Evolutionary conservation across 1,140 invertebrate genomes (phyloP), one percentile per base, ranked within the genome.

Genomic region (Panagrolaimus sp.): DNA sequence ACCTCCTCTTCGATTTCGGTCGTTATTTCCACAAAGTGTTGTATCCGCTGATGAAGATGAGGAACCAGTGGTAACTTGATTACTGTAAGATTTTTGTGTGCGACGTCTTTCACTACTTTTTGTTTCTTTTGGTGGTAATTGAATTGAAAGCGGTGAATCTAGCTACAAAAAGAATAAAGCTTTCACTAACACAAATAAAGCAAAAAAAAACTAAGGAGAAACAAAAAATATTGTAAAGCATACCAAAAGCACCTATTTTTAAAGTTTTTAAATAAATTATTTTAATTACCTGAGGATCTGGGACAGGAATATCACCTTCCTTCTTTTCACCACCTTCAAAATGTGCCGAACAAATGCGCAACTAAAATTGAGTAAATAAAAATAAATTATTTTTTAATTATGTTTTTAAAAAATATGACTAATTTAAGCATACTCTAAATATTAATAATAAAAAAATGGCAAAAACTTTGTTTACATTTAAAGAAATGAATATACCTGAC

Each of bases 271-370:
- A 65, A 14, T 15, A 38, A 38, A 38, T n/a, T n/a, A 7, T 4
- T 38, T 38, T 38, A 38, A 38, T 38, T 38, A 82, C 81, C 71
- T 78, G 69, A 10, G 83, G 83, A 75, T 84, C 83, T 62, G 84
- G 71, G 6, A 84, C 84, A n/a, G 83, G 83, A 68, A 84, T 83
- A 70, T 84, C 83, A 32, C 83, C 83, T 74, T 84, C 83, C 52
- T 73, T 76, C 69, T 84, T 84, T 68, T 84, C 84, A 17, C 83
- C 83, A 26, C 81, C 84, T 63, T 76, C 69, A 72, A 84, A 84
- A 69, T 84, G 83, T 38, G 84, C 83, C 24, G 83, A 84, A 69
- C 83, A 84, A 55, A 84, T 84, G 24, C 83, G 74, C 26, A 84
- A 72, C 82, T 84, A 68, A 68, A 82, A 81, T 12, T 15, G 7